Base-by-base conservation (phyloP, 92 coral and sea anemone species). In the Zoanthus sociatus region DNA sequence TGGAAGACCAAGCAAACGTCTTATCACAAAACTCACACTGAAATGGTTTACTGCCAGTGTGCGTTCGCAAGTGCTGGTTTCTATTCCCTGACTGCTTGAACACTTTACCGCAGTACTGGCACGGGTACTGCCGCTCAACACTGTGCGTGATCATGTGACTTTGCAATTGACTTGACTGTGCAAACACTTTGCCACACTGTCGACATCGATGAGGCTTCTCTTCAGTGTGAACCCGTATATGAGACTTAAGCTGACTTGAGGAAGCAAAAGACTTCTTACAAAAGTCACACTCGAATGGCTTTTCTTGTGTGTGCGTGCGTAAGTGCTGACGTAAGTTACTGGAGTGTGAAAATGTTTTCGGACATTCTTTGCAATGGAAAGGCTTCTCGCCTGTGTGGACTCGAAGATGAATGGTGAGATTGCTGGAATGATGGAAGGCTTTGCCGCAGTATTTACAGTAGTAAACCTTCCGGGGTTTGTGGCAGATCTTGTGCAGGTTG, bases 201-300 rank as follows among this genome's bases (percentile, higher is more conserved):
- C 82, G 66, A 54, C 82, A 77, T 48, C 82, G 66, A 30, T 77
- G 82, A 18, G 85, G 85, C 6, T 81, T 81, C 4, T 81, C 85
- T 47, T 81, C 85, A 45, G 85, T 68, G 74, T 81, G 85, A 0
- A 71, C 66, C 8, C 85, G 85, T 66, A 81, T 81, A 47, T 81
- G 85, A 4, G 85, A 81, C 85, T 81, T 81, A 21, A 81, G 85
- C 13, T 81, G 85, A 46, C 85, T 81, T 18, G 85, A 63, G 10
- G 85, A 81, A 13, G 85, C 85, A 66, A 81, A 81, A 47, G 75
- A n/a, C 56, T 81, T 81, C 75, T 81, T 81, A 66, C 85, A 81
- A 18, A 81, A 67, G 51, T 81, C 85, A 15, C 85, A 81, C 85
- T 47, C 74, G 42, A 81, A 81, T 1, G 85, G 85, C 71, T 81